Evolutionary conservation across 2,888 invertebrate species (phyloP).

Genomic region (Cerceris ruficornis): DNA sequence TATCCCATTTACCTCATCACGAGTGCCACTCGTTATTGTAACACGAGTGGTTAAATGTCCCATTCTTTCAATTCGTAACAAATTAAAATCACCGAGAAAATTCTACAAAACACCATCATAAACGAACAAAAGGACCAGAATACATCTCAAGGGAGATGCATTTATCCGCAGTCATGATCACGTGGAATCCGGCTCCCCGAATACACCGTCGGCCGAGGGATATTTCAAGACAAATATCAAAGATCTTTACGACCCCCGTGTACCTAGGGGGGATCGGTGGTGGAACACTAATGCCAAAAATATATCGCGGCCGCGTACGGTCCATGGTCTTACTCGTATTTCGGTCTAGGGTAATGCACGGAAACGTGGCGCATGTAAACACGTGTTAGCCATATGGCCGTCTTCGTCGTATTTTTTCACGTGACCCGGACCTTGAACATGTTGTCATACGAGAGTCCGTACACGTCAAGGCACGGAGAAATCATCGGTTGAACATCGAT

Average conservation of each 20-base stretch:
- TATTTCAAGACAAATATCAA: constrained; percentile 50
- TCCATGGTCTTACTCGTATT: constrained; percentile 58
- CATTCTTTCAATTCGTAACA: no score
- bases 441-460: constrained; percentile 3
- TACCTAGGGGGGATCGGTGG: constrained; percentile 25
- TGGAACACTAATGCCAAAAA: constrained; percentile 58
- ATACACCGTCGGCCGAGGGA: constrained; percentile 7
- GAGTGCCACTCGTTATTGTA: no score
- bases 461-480: neutral
- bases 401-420: constrained; percentile 43
- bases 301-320: constrained; percentile 46
- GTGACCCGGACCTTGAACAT: constrained; percentile 66
- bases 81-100: neutral
- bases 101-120: neutral
- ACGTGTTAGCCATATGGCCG: constrained; percentile 67
- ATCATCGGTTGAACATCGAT: no score
- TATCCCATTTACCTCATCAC: no score
- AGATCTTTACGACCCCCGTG: constrained; percentile 54
- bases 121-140: constrained; percentile 16
- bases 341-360: constrained; percentile 66
- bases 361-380: constrained; percentile 52
- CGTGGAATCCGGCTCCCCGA: constrained; percentile 14
- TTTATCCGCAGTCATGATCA: constrained; percentile 41
- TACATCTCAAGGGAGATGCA: constrained; percentile 46
- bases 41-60: no score